These are phyloP conservation scores for Drosophila engyochracea DNA, from an alignment of 2,888 invertebrate genomes.

Conservation along the genomic window DNA sequence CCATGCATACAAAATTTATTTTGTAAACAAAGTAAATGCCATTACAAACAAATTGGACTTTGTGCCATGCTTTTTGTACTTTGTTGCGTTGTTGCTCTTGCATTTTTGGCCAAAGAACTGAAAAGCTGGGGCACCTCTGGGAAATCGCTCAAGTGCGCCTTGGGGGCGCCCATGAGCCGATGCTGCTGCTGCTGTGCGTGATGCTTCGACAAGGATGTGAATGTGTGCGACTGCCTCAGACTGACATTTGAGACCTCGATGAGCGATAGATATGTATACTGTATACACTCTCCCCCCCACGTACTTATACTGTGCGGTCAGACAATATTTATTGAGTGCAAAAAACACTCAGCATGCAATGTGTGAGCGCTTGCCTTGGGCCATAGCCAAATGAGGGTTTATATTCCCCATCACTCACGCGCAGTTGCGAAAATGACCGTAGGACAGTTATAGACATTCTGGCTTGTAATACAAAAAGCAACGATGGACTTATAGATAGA, in stretches of 20 bases:
- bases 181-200: conserved; percentile 31
- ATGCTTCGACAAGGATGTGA: conserved; percentile 35
- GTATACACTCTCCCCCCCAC: background rate
- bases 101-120: conserved; percentile 34
- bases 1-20: conserved; percentile 81
- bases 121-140: conserved; percentile 54
- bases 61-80: conserved; percentile 69
- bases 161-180: conserved; percentile 29
- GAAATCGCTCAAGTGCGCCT: conserved; percentile 64
- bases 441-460: background rate
- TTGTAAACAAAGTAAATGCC: conserved; percentile 81
- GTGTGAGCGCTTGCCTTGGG: conserved; percentile 40
- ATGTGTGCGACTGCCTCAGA: conserved; percentile 28
- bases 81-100: conserved; percentile 50
- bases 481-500: background rate
- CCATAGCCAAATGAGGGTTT: conserved; percentile 19
- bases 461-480: background rate
- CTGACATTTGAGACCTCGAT: conserved; percentile 69
- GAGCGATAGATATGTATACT: conserved; percentile 52
- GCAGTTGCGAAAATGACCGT: background rate
- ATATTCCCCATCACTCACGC: background rate
- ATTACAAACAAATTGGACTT: conserved; percentile 82
- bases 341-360: conserved; percentile 48
- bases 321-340: conserved; percentile 76
- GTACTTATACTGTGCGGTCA: conserved; percentile 45